These are phyloP conservation scores for Caenorhabditis angaria DNA, from an alignment of 2,888 invertebrate genomes.

Conservation along the genomic window DNA sequence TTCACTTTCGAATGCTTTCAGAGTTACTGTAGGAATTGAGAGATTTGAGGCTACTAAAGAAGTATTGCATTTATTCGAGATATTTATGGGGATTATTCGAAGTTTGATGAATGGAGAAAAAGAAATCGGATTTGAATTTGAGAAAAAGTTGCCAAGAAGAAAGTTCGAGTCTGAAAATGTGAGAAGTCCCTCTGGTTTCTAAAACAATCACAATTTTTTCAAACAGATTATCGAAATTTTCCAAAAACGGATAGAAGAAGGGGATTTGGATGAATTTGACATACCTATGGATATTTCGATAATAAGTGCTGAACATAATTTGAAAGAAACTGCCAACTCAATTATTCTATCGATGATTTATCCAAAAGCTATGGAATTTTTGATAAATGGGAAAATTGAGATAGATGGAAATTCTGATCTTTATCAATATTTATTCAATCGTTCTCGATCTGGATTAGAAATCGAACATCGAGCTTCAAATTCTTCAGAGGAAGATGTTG, in stretches of 20 bases:
- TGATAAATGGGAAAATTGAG: not conserved
- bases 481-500: not conserved
- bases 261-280: conserved; percentile 18
- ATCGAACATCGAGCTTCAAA: not conserved
- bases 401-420: not conserved
- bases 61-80: not conserved
- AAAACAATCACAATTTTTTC: not conserved
- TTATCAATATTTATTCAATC: not conserved
- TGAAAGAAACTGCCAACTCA: not conserved
- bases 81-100: not conserved
- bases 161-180: conserved; percentile 5
- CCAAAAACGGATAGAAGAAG: conserved; percentile 1
- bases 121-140: not conserved
- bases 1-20: no score
- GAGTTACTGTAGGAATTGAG: not conserved
- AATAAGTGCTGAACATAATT: not conserved
- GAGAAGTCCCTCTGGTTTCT: not conserved
- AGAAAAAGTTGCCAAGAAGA: not conserved
- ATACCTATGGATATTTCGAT: conserved; percentile 18
- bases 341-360: not conserved
- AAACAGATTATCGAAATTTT: not conserved
- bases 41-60: not conserved
- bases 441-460: not conserved
- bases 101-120: not conserved
- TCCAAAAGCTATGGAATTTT: not conserved